phyloP scores from a whole-genome alignment of 2,113 vertebrate genomes.

The Ginglymostoma cirratum region DNA sequence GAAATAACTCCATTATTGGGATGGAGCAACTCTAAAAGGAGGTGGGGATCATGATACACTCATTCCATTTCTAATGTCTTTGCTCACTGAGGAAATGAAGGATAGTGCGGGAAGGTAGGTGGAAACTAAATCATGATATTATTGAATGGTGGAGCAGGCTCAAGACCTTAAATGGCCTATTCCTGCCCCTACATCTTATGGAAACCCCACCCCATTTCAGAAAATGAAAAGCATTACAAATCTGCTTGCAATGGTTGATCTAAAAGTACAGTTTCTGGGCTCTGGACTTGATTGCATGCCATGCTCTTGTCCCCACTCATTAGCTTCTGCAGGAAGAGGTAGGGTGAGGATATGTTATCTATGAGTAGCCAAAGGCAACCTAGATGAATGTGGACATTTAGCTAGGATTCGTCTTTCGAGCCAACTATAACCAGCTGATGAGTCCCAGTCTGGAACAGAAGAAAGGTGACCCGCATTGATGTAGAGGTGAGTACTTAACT shows the following conservation, averaged over 20 bases:
- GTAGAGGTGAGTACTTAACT: neutral
- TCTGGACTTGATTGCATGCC: neutral
- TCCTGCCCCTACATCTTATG: neutral
- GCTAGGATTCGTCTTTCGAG: neutral
- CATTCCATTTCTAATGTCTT: neutral
- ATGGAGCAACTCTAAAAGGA: neutral
- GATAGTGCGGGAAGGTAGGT: neutral
- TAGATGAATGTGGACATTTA: neutral
- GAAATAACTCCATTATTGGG: neutral
- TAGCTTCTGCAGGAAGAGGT: neutral
- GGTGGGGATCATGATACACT: neutral
- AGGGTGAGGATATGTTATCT: too few relatives aligned
- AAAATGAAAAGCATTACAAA: neutral
- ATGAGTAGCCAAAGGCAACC: neutral
- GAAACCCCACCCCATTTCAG: neutral
- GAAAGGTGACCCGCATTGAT: neutral
- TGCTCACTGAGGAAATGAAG: neutral
- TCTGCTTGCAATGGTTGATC: too few relatives aligned
- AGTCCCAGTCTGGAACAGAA: neutral
- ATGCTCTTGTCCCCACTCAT: neutral
- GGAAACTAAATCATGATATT: neutral
- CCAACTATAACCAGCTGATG: neutral
- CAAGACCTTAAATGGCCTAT: neutral
- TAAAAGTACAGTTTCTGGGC: neutral
- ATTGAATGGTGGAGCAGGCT: neutral